Evolutionary conservation across 1,140 invertebrate species (phyloP).

Genomic region (Brachionus plicatilis): DNA sequence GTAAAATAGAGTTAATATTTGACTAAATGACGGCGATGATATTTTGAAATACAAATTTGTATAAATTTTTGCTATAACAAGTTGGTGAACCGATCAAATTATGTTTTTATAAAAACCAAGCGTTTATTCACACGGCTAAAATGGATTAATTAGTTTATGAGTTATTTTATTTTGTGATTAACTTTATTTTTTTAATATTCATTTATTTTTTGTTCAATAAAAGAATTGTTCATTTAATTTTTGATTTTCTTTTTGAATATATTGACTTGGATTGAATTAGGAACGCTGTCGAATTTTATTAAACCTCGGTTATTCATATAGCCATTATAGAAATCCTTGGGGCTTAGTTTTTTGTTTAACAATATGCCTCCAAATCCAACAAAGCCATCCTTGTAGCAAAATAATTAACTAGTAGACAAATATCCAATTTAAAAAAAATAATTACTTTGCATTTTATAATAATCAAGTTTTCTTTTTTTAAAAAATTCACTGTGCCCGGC

Average conservation of each 20-base stretch:
- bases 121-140: background rate
- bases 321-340: conserved; percentile 33
- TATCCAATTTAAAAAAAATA: background rate
- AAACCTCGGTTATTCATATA: conserved; percentile 36
- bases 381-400: conserved; percentile 15
- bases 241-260: background rate
- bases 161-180: background rate
- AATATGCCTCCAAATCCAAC: conserved; percentile 5
- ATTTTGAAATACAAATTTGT: background rate
- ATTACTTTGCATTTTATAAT: conserved; percentile 37
- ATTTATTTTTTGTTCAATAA: background rate
- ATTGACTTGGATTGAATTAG: conserved; percentile 9
- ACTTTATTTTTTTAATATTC: background rate
- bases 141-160: background rate
- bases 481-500: conserved; percentile 8
- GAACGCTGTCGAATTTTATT: conserved; percentile 6
- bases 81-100: background rate
- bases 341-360: background rate
- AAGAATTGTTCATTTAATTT: background rate
- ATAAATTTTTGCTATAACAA: background rate
- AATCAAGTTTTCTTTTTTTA: conserved; percentile 18
- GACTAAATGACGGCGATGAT: background rate
- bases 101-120: background rate
- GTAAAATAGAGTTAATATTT: background rate
- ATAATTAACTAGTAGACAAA: background rate